Evolutionary conservation across 2,797 vertebrate genomes (phyloP), one percentile per base, ranked within the genome.

Genomic region (Scomberomorus guttatus): DNA sequence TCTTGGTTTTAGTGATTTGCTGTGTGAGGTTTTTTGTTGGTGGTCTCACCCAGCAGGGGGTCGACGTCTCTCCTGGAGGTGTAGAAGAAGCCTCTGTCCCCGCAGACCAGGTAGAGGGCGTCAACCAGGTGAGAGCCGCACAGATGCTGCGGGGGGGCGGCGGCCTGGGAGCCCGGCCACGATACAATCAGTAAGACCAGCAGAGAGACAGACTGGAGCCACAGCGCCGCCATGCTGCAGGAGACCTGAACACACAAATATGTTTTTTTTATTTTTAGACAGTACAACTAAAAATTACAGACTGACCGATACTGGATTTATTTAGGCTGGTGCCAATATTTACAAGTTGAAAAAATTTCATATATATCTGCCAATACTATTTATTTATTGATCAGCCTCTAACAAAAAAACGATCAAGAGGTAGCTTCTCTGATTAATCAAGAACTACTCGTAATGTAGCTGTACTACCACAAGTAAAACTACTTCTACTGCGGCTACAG

Each of bases 71-170:
- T 94, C 67, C 89, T 92, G 34, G 96, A 94, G 25, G 89, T 94
- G 81, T 96, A 97, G 95, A 97, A 97, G 94, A 98, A 98, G 25
- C 97, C 97, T 0, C 92, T 71, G 0, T 97, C 95, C 17, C 97
- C 97, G 3, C 97, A 99, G 51, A 98, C 96, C 82, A 97, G 86
- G 87, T 96, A 97, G 20, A 99, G 96, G 0, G 97, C 95, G 5
- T 99, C 97, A 75, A 98, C 97, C 90, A 98, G 93, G 91, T 97
- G 96, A 6, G 97, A 96, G 5, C 97, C 98, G 0, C 98, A 99
- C 77, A 98, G 95, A 88, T 96, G 96, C 85, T 97, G 96, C 6
- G 84, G 96, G 9, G 93, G 89, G 0, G 89, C 69, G 0, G 90
- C 86, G 0, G 90, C 83, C 74, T 87, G 90, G 0, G 95, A 95